Conservation (phyloP, 2,888 invertebrate species). For the Isoperla grammatica region DNA sequence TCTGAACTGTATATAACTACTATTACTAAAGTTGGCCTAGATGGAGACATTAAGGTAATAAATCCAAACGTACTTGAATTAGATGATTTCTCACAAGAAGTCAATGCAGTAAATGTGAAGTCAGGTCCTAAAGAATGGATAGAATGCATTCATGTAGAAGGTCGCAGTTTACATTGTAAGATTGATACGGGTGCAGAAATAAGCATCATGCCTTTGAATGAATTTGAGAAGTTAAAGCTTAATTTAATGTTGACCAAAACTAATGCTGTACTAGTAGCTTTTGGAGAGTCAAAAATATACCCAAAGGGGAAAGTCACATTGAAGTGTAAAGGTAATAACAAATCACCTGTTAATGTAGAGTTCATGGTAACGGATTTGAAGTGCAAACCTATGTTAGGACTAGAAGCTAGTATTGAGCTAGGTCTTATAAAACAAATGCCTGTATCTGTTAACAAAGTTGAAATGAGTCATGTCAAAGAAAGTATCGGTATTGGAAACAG, state of each 20-base stretch:
- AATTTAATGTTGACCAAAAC: no score
- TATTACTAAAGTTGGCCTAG: no score
- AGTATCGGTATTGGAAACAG: not conserved
- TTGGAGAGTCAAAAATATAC: no score
- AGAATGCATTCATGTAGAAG: not conserved
- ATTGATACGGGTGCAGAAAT: slow-evolving; percentile 8
- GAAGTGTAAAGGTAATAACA: no score
- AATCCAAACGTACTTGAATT: no score
- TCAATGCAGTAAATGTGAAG: no score
- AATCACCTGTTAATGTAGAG: not conserved
- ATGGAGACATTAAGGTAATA: no score
- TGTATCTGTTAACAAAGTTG: no score
- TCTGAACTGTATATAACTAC: not conserved
- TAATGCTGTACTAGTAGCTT: no score
- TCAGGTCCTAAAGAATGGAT: not conserved
- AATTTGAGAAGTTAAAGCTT: not conserved
- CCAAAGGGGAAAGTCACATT: no score
- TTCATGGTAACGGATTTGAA: not conserved
- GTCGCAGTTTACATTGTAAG: not conserved
- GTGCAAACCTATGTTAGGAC: not conserved
- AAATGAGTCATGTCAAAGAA: not conserved
- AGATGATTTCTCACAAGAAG: no score
- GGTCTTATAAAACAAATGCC: not conserved
- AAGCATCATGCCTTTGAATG: not conserved
- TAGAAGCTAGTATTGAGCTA: not conserved